phyloP scores from a whole-genome alignment of 2,797 vertebrate genomes.

The Neosalanx taihuensis region DNA sequence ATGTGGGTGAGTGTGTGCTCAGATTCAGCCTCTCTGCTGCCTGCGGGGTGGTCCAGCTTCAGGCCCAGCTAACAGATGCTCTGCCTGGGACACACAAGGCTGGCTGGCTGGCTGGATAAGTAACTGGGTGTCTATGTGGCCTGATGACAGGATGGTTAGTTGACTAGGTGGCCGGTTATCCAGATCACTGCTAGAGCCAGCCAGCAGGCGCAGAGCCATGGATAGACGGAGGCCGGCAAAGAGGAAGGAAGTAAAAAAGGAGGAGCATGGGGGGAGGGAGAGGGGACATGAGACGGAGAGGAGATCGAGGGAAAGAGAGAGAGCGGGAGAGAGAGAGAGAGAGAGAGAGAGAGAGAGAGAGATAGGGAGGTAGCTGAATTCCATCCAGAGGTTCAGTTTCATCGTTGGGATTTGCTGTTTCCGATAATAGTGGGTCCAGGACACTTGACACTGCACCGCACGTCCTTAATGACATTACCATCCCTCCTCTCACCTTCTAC shows the following conservation, averaged over 20 bases:
- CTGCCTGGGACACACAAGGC: background rate
- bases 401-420: background rate
- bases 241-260: background rate
- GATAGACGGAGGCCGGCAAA: constrained; percentile 24
- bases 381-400: background rate
- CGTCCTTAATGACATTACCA: background rate
- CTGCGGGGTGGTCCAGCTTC: constrained; percentile 11
- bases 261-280: background rate
- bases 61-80: constrained; percentile 9
- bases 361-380: background rate
- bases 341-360: background rate
- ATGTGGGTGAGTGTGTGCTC: background rate
- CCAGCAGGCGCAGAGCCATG: background rate
- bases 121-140: too few species aligned
- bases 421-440: background rate
- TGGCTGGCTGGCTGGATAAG: too few species aligned
- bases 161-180: too few species aligned
- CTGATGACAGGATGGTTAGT: too few species aligned
- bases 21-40: constrained; percentile 19
- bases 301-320: background rate
- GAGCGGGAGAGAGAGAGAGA: background rate
- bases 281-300: background rate
- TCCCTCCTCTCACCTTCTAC: background rate
- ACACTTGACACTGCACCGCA: background rate
- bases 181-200: too few species aligned